Percentiles rank a stretch among this genome's conserved stretches.
These are phyloP conservation scores for Protaetia brevitarsis DNA, from an alignment of 1,140 invertebrate species.

Conservation along the genomic window DNA sequence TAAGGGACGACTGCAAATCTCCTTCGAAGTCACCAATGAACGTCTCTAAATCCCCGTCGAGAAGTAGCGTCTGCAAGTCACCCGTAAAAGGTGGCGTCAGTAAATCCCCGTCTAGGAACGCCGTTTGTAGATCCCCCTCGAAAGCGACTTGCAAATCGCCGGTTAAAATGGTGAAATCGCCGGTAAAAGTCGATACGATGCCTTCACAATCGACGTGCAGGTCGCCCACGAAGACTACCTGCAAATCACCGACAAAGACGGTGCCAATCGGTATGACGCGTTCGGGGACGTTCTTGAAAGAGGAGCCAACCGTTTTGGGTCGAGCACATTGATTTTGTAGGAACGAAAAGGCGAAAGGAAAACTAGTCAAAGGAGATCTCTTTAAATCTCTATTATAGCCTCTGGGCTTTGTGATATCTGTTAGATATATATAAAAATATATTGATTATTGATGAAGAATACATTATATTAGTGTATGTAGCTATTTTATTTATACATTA, in stretches of 20 bases:
- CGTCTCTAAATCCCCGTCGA: slow-evolving; percentile 18
- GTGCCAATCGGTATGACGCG: slow-evolving; percentile 48
- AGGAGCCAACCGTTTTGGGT: slow-evolving; percentile 53
- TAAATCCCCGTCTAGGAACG: neutral
- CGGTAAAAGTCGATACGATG: slow-evolving; percentile 19
- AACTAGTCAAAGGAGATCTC: slow-evolving; percentile 23
- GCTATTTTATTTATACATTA: slow-evolving; percentile 17
- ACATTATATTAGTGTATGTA: slow-evolving; percentile 22
- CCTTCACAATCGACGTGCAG: slow-evolving; percentile 21
- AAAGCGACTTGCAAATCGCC: slow-evolving; percentile 10
- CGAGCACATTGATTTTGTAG: slow-evolving; percentile 23
- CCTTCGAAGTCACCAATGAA: slow-evolving; percentile 12
- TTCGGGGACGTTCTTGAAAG: slow-evolving; percentile 71
- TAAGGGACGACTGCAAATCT: slow-evolving; percentile 6
- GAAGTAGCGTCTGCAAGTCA: slow-evolving; percentile 8
- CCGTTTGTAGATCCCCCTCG: neutral
- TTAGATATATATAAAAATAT: slow-evolving; percentile 19
- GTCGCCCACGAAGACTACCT: slow-evolving; percentile 34
- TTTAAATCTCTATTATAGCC: slow-evolving; percentile 19
- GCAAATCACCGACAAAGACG: neutral
- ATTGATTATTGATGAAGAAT: slow-evolving; percentile 8
- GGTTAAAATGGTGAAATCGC: slow-evolving; percentile 4
- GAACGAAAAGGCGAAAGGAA: neutral
- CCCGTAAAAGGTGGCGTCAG: neutral
- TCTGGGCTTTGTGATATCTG: slow-evolving; percentile 20